Base-by-base conservation (phyloP, 2,113 vertebrate genomes). In the Gracilinanus agilis region DNA sequence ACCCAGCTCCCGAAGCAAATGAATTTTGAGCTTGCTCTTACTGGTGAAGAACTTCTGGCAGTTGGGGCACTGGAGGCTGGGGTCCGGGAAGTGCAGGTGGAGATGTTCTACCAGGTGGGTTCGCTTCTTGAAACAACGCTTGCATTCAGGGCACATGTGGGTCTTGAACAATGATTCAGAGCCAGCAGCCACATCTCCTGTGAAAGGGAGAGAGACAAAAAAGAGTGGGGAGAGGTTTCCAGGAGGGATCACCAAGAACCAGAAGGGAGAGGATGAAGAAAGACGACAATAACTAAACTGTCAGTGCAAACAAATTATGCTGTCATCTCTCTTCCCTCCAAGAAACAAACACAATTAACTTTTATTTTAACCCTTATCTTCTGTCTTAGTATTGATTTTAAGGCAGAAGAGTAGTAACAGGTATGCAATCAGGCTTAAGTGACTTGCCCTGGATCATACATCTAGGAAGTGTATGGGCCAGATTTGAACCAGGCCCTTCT, bases 1-100 rank as follows among this genome's bases (percentile, higher is more conserved):
- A 0, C 99, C 99, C 0, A 98, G 98, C 96, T 99, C 99, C 0
- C 99, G 98, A 94, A 99, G 98, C 97, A 99, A 98, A 89, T 99
- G 99, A 54, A 99, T 98, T 90, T 99, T 99, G 61, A 99, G 98
- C 96, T 99, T 99, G 98, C 99, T 99, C 95, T 99, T 99, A 97
- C 99, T 99, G 97, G 99, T 99, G 98, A 99, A 99, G 98, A 98
- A 99, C 91, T 99, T 99, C 97, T 99, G 98, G 97, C 99, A 99
- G 98, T 99, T 99, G 96, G 99, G 99, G 97, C 99, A 99, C 98
- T 99, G 99, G 92, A 99, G 99, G 92, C 98, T 99, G 34, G 99
- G 99, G 97, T 99, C 99, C 0, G 99, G 99, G 93, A 99, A 99
- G 95, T 99, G 99, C 21, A 99, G 96, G 55, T 99, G 99, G 3